Conservation (phyloP, 2,797 vertebrate genomes). For the Ctenochaetus hawaiiensis region DNA sequence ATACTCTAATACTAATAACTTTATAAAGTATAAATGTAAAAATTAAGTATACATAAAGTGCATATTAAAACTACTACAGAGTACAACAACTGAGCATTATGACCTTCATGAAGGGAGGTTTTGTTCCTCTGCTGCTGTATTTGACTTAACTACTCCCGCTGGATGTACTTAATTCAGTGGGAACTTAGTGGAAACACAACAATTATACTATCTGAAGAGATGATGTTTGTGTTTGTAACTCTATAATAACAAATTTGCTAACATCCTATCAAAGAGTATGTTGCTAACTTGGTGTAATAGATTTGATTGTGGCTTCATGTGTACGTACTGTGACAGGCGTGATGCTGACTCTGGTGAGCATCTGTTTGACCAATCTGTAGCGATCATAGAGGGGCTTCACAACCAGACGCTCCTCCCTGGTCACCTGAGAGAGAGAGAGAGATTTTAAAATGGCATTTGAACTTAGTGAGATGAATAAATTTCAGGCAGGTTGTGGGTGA, state of each 20-base stretch:
- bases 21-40: too few species aligned
- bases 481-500: neutral
- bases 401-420: slow-evolving; percentile 93
- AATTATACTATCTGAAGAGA: too few species aligned
- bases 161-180: too few species aligned
- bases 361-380: slow-evolving; percentile 97
- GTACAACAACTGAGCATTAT: neutral
- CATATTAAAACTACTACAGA: neutral
- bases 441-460: accelerated
- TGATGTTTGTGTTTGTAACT: neutral
- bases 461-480: neutral
- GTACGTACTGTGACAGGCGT: slow-evolving; percentile 92
- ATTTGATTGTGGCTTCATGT: neutral
- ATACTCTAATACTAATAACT: too few species aligned
- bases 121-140: neutral
- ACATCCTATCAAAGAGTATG: neutral
- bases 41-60: too few species aligned
- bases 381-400: slow-evolving; percentile 97
- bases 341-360: slow-evolving; percentile 97
- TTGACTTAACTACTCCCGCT: too few species aligned
- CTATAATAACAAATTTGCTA: neutral
- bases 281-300: too few species aligned
- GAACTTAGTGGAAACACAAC: too few species aligned
- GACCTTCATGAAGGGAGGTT: neutral
- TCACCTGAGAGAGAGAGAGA: slow-evolving; percentile 84